Conservation (phyloP, 2,888 invertebrate genomes). For the Erebia palarica region DNA sequence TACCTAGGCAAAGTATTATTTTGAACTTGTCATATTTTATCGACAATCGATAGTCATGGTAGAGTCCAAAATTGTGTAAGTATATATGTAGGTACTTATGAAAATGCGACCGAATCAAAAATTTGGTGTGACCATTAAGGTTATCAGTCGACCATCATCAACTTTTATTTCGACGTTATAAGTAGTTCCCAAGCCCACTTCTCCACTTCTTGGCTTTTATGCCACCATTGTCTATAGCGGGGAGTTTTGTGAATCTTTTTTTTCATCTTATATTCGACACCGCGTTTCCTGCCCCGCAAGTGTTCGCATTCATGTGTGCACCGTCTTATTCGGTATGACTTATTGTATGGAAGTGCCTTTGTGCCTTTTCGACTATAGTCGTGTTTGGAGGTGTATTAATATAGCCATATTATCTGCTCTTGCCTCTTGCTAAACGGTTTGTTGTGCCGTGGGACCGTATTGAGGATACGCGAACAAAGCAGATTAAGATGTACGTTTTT, state of each 20-base stretch:
- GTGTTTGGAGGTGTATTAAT: slow-evolving; percentile 67
- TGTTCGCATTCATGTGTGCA: slow-evolving; percentile 62
- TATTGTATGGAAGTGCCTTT: slow-evolving; percentile 70
- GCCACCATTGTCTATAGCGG: slow-evolving; percentile 56
- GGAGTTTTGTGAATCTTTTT: slow-evolving; percentile 58
- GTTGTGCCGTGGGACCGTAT: slow-evolving; percentile 61
- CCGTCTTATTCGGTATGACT: slow-evolving; percentile 59
- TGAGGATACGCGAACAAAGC: slow-evolving; percentile 37
- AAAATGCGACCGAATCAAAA: not conserved
- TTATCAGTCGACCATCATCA: slow-evolving; percentile 33
- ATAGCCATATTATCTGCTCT: slow-evolving; percentile 62
- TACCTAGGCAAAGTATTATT: too few relatives aligned
- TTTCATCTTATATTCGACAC: slow-evolving; percentile 71
- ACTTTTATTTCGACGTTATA: slow-evolving; percentile 46
- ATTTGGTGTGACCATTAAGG: slow-evolving; percentile 16
- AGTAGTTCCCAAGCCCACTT: slow-evolving; percentile 53
- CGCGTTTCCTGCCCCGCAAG: slow-evolving; percentile 78
- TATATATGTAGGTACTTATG: too few relatives aligned
- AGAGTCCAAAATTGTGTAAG: not conserved
- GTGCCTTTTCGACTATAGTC: slow-evolving; percentile 77
- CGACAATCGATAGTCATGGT: not conserved
- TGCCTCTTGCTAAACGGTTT: slow-evolving; percentile 51
- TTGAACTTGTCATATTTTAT: too few relatives aligned
- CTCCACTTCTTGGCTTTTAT: slow-evolving; percentile 57
- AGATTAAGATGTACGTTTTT: slow-evolving; percentile 29